Evolutionary conservation across 2,113 vertebrate species (phyloP).

Genomic region (Picathartes gymnocephalus): DNA sequence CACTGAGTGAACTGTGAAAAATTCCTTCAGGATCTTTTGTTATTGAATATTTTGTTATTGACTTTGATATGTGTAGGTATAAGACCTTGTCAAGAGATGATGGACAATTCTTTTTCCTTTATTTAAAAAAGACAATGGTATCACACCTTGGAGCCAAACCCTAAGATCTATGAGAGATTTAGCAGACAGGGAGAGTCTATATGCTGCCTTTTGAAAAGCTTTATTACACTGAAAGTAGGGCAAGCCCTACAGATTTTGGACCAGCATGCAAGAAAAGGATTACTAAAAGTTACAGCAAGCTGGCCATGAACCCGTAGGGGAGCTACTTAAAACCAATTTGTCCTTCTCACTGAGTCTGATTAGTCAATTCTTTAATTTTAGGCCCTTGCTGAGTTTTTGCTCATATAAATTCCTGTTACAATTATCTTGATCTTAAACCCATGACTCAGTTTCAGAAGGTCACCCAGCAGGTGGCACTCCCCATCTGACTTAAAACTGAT

Average conservation of each 20-base stretch:
- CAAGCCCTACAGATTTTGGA: background rate
- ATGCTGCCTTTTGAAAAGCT: background rate
- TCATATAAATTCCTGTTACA: background rate
- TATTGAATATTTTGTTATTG: background rate
- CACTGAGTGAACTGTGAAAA: background rate
- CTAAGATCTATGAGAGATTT: background rate
- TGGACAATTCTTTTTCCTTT: background rate
- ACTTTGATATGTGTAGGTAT: background rate
- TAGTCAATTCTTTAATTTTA: background rate
- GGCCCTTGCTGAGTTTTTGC: background rate
- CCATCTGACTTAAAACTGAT: background rate
- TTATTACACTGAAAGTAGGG: background rate
- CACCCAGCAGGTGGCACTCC: slow-evolving; percentile 46
- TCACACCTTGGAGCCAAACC: background rate
- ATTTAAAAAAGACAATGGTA: background rate
- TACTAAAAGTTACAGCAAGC: background rate
- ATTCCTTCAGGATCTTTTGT: background rate
- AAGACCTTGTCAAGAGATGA: background rate
- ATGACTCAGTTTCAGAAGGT: background rate
- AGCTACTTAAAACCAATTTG: background rate
- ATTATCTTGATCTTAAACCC: background rate
- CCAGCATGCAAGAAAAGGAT: background rate
- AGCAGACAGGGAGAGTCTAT: background rate
- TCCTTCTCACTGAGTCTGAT: background rate
- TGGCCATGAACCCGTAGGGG: background rate